These are phyloP conservation scores for Escarpia spicata DNA, from an alignment of 2,888 invertebrate genomes.

Conservation along the genomic window DNA sequence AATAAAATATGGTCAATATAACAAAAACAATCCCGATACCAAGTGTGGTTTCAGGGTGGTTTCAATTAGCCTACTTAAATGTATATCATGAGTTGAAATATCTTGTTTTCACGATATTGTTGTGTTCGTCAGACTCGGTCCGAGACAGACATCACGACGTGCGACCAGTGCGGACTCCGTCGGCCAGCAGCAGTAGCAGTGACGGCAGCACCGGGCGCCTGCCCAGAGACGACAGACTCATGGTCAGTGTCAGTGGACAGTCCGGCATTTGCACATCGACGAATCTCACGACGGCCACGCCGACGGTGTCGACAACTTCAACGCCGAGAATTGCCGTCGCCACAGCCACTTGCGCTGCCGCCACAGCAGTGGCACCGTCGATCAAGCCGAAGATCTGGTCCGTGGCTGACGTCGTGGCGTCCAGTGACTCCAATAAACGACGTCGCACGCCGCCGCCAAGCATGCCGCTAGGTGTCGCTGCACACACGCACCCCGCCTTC, in stretches of 20 bases:
- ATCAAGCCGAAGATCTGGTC: constrained; percentile 59
- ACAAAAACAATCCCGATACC: not conserved
- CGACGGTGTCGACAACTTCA: not conserved
- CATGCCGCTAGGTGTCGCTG: constrained; percentile 16
- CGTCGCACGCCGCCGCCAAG: not conserved
- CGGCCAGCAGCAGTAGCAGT: not conserved
- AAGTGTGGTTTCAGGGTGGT: not conserved
- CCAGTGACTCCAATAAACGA: constrained; percentile 37
- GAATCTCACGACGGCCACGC: not conserved
- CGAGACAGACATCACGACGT: not conserved
- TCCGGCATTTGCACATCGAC: not conserved
- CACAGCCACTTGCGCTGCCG: not conserved
- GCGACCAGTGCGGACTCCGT: not conserved
- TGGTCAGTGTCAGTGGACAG: not conserved
- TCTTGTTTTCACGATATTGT: not conserved
- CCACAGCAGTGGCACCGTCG: not conserved
- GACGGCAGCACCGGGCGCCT: not conserved
- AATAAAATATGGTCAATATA: not conserved
- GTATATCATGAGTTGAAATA: not conserved
- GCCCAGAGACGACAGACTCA: not conserved
- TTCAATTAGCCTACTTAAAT: not conserved
- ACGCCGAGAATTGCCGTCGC: not conserved
- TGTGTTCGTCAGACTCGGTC: not conserved
- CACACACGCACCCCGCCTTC: constrained; percentile 16
- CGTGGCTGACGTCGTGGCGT: constrained; percentile 60